Evolutionary conservation across 1,140 invertebrate species (phyloP), one percentile per base, ranked within the genome.

Genomic region (Drosophila equinoxialis): DNA sequence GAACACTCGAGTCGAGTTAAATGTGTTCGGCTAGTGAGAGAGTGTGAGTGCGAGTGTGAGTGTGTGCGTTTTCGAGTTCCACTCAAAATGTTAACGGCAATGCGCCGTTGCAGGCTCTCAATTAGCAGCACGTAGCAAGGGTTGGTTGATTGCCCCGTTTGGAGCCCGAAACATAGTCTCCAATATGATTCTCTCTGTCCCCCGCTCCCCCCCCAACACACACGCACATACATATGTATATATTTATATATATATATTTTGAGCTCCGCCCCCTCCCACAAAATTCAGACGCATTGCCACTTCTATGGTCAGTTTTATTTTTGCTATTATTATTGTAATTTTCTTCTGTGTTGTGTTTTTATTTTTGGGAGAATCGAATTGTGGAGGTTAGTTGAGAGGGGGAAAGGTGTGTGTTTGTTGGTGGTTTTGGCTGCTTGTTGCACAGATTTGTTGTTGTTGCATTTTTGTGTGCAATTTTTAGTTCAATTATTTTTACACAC

Each of bases 401-500:
- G 8, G 45, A 23, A 11, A 5, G 14, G 14, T 20, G 14, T 51
- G 45, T 51, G 10, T 39, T 39, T 51, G 45, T 51, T 51, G 45
- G 8, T 51, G 45, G 45, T 51, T 51, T 48, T 51, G 45, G 45
- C 17, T 51, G 45, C 45, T 51, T 51, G 45, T 51, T 51, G 45
- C 45, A 51, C 45, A 51, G 45, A 66, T 71, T 68, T 84, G 37
- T 17, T 58, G 30, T 58, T 58, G 55, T 10, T 37, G 55, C 76
- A 87, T 87, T 79, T 87, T 86, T 86, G 83, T 86, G 83, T 87
- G 83, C 83, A 87, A 86, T 86, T 86, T 86, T 86, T 87, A 86
- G 83, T 87, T 86, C 79, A 86, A 86, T 86, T 86, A 86, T 86
- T 86, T 85, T 86, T 86, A 81, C 83, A 86, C 83, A 65, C 75